Evolutionary conservation across 2,888 invertebrate species (phyloP).

Genomic region (Schizaphis graminum): DNA sequence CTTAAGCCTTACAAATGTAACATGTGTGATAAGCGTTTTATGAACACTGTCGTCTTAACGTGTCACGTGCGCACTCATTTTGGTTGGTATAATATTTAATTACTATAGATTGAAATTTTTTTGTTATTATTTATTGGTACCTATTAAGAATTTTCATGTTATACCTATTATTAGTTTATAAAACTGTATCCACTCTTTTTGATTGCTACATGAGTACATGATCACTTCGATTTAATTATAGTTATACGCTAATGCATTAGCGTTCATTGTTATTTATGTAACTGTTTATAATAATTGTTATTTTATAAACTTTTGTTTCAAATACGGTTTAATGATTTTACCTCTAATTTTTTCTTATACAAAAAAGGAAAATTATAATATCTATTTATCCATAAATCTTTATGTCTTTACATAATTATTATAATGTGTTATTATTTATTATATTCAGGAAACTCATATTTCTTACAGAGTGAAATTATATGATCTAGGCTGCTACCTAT

Average conservation of each 20-base stretch:
- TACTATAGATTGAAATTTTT: neutral
- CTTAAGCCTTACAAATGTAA: constrained; percentile 80
- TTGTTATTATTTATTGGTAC: neutral
- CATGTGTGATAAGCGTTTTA: constrained; percentile 78
- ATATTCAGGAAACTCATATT: neutral
- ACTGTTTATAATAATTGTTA: neutral
- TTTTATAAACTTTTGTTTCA: neutral
- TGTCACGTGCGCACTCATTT: constrained; percentile 81
- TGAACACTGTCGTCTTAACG: constrained; percentile 80
- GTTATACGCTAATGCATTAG: neutral
- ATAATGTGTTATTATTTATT: neutral
- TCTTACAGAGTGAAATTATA: neutral
- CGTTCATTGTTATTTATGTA: neutral
- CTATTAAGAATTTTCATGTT: neutral
- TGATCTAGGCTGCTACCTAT: neutral
- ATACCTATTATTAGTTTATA: neutral
- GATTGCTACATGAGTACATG: neutral
- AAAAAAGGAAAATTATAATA: neutral
- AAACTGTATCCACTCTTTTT: neutral
- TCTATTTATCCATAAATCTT: neutral
- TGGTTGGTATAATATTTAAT: constrained; percentile 70
- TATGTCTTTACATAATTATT: neutral
- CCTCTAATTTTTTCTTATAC: neutral
- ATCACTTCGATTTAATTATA: neutral
- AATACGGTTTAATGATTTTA: neutral